Conservation (phyloP, 2,797 vertebrate genomes). For the Onychomys torridus region DNA sequence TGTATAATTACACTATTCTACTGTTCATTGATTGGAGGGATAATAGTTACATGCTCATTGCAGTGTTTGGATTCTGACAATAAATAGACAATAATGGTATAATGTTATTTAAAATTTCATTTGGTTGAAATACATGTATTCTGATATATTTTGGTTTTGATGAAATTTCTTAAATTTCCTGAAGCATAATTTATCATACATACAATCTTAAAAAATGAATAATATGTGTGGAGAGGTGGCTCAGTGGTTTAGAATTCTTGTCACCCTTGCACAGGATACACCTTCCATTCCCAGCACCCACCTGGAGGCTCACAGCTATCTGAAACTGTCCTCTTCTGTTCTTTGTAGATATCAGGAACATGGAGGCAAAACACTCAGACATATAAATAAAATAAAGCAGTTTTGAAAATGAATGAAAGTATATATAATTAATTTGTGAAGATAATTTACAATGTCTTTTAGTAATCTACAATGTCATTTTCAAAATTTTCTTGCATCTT, state of each 20-base stretch:
- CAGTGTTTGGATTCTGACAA: not conserved
- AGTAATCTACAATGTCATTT: not conserved
- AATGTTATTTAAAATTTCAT: not conserved
- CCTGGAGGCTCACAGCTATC: rapidly evolving
- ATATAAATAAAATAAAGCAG: not conserved
- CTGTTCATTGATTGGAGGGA: not conserved
- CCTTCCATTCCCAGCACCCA: not conserved
- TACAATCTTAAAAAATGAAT: not conserved
- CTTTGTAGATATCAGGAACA: not conserved
- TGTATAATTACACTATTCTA: not conserved
- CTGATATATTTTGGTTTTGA: not conserved
- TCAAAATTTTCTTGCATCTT: not conserved
- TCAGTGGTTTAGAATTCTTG: not conserved
- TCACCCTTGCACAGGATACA: not conserved
- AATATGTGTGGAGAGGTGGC: not conserved
- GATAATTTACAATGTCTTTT: too few relatives aligned
- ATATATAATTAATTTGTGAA: not conserved
- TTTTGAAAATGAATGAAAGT: not conserved
- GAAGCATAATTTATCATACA: not conserved
- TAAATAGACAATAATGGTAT: not conserved
- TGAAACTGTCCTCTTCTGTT: not conserved
- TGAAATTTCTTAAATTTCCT: not conserved
- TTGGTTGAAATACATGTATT: not conserved
- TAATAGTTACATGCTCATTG: not conserved
- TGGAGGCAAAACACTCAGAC: not conserved